These are phyloP conservation scores for Mesitornis unicolor DNA, from an alignment of 2,113 vertebrate genomes.

Conservation along the genomic window DNA sequence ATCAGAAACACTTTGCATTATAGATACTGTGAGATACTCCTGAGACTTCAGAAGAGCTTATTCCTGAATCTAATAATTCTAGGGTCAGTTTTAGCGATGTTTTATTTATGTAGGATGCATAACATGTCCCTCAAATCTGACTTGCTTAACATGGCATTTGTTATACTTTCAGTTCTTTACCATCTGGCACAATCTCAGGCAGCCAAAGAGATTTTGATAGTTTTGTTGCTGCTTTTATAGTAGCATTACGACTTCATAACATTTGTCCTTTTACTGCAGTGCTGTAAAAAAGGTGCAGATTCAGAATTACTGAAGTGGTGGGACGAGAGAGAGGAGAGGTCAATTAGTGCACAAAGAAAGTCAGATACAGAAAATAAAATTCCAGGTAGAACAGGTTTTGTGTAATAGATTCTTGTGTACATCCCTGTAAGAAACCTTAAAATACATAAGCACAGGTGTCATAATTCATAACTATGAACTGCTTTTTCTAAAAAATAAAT, in stretches of 20 bases:
- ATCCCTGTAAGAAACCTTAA: background rate
- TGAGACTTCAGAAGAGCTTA: background rate
- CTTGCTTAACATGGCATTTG: slow-evolving; percentile 4
- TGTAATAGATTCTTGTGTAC: background rate
- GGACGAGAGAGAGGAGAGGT: background rate
- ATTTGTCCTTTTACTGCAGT: background rate
- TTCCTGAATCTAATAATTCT: background rate
- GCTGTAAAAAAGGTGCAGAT: background rate
- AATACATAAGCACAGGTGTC: background rate
- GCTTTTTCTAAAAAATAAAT: background rate
- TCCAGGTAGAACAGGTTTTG: background rate
- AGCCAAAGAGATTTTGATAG: background rate
- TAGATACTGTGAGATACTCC: background rate
- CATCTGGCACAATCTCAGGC: background rate
- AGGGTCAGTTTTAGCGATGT: slow-evolving; percentile 8
- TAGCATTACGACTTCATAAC: background rate
- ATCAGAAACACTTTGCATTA: slow-evolving; percentile 16
- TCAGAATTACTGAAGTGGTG: background rate
- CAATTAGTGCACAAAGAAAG: background rate
- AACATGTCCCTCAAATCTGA: background rate
- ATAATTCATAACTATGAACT: background rate
- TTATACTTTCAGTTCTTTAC: slow-evolving; percentile 19
- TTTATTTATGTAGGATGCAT: slow-evolving; percentile 7
- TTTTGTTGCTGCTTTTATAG: slow-evolving; percentile 14
- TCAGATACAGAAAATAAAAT: background rate